Evolutionary conservation across 2,113 vertebrate genomes (phyloP), one percentile per base, ranked within the genome.

Genomic region (Melanerpes aurifrons): DNA sequence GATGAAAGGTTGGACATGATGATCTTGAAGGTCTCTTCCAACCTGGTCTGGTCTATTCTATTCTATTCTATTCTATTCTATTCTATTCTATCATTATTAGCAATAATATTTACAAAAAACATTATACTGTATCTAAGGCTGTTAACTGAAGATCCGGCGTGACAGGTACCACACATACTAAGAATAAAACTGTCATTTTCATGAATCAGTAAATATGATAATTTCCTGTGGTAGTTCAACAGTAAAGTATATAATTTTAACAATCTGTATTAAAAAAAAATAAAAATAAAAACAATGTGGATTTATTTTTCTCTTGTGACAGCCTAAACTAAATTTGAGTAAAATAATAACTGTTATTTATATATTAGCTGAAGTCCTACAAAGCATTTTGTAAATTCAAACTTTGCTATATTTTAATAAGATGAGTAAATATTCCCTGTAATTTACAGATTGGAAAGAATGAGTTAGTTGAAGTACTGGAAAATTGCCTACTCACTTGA

Each of bases 101-200:
- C 25, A 88, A 15, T 31, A 80, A 45, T 40, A 67, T 70, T 88
- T 88, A 59, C 25, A 45, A 47, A 89, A 89, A 70, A 3, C 6
- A 4, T 29, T 70, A 28, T 61, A 43, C 1, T 61, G 6, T 58
- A 45, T 70, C 22, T 80, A 76, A 82, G 10, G 10, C 1, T 7
- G n/a, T 77, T 90, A 74, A 68, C 9, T 70, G 37, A n/a, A 90
- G 12, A 68, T 43, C 8, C 64, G 7, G 26, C 70, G 4, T 64
- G 35, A 68, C 28, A 59, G 11, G 5, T 18, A 70, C 9, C 24
- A 40, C 12, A 18, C 1, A 4, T 0, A 0, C 50, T 66, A 5
- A 54, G n/a, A 82, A 78, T 37, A 11, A 87, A 83, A 12, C 11
- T 76, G 20, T 6, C 6, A 68, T 89, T 62, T 63, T 37, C 53